Conservation (phyloP, 2,113 vertebrate species). For the Gopherus flavomarginatus region DNA sequence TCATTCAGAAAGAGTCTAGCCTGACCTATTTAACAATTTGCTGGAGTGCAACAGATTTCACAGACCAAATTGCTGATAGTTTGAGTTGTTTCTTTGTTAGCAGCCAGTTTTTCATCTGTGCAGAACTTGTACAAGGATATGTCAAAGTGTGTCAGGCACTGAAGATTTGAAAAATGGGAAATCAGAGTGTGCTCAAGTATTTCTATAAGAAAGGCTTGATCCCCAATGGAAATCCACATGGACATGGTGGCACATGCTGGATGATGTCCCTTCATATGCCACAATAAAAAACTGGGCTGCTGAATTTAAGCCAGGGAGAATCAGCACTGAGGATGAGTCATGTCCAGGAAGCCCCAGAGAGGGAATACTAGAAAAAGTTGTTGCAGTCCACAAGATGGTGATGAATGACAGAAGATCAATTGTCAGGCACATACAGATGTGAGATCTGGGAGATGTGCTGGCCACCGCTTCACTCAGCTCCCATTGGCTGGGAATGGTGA, state of each 20-base stretch:
- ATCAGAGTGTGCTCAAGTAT: background rate
- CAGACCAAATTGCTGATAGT: background rate
- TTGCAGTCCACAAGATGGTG: background rate
- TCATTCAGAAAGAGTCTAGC: background rate
- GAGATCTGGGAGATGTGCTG: background rate
- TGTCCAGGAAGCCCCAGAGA: background rate
- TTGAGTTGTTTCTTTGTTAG: background rate
- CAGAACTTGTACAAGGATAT: background rate
- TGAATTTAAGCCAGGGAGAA: background rate
- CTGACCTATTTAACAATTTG: background rate
- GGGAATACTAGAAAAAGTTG: background rate
- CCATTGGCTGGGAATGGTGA: no score
- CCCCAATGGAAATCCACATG: background rate
- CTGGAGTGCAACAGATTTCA: background rate
- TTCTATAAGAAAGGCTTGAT: background rate
- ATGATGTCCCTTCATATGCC: background rate
- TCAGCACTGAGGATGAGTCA: background rate
- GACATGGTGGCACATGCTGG: background rate
- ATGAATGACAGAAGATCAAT: background rate
- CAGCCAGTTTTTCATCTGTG: background rate
- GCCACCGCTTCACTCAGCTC: no score
- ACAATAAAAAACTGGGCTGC: background rate
- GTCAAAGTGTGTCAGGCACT: background rate
- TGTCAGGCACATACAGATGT: background rate
- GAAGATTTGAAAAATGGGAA: background rate